Evolutionary conservation across 2,113 vertebrate genomes (phyloP).

Genomic region (Pungitius pungitius): DNA sequence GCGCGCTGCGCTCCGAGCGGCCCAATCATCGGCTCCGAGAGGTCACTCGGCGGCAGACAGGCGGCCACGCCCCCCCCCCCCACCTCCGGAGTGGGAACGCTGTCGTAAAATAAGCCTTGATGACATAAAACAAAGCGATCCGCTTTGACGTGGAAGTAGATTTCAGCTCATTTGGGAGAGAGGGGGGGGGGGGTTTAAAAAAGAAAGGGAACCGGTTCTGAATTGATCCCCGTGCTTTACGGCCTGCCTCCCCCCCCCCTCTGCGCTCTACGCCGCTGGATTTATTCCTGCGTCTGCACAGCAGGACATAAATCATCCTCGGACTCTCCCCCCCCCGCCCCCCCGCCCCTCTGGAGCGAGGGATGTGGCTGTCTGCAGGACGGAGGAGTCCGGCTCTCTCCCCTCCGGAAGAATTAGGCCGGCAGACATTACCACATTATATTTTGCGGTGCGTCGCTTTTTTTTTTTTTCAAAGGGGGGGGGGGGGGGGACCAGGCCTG

Average conservation of each 20-base stretch:
- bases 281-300: slow-evolving; percentile 76
- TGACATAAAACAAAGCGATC: slow-evolving; percentile 76
- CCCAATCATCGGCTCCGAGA: slow-evolving; percentile 52
- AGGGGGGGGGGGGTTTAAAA: slow-evolving; percentile 40
- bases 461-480: slow-evolving; percentile 42
- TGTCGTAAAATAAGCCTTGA: slow-evolving; percentile 61
- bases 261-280: slow-evolving; percentile 55
- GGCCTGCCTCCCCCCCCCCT: slow-evolving; percentile 56
- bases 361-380: slow-evolving; percentile 70
- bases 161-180: slow-evolving; percentile 74
- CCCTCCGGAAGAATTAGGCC: slow-evolving; percentile 83
- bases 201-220: slow-evolving; percentile 50
- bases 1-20: slow-evolving; percentile 19
- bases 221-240: slow-evolving; percentile 72
- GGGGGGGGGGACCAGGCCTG: slow-evolving; percentile 67
- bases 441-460: slow-evolving; percentile 78
- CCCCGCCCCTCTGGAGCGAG: slow-evolving; percentile 47
- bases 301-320: slow-evolving; percentile 78
- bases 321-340: slow-evolving; percentile 28
- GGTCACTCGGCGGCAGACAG: slow-evolving; percentile 30
- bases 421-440: slow-evolving; percentile 84
- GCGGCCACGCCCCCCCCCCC: slow-evolving; percentile 34
- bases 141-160: slow-evolving; percentile 73
- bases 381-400: slow-evolving; percentile 56
- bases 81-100: slow-evolving; percentile 41